Evolutionary conservation across 30 jellyfish, hydroid and myxozoan genomes (phyloP), one percentile per base, ranked within the genome.

Genomic region (Nemopilema nomurai): DNA sequence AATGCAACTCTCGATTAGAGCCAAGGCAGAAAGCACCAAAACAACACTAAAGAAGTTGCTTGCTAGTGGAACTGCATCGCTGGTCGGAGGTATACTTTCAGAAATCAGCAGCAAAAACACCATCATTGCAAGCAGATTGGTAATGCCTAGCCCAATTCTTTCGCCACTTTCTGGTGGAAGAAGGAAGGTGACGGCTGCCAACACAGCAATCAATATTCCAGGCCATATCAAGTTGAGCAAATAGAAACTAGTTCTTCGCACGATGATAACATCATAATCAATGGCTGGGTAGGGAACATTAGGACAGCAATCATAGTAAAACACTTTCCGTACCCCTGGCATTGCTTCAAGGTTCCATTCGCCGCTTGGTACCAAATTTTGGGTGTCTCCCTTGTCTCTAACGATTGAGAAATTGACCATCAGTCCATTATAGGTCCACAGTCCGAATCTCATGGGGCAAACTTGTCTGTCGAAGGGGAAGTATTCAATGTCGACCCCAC

Each of bases 101-200:
- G 96, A 87, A 8, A 87, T 70, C 72, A 87, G 67, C 71, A 87
- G 73, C 73, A 87, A 30, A 51, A 87, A 78, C 81, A 87, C 96
- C 84, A 80, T 87, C 96, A 87, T 87, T 4, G 96, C 89, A 16
- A 87, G 81, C 8, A 87, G 79, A 74, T 87, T 87, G 6, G 96
- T 87, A 22, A 87, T 87, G 28, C 96, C 96, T 26, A 87, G 86
- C 65, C 96, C 96, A 62, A 87, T 78, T 77, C 96, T 51, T 57
- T 87, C 96, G 17, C 97, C 97, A 30, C 96, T 87, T 69, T 87
- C 96, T 4, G 97, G 96, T 0, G 97, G 97, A 69, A 91, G 76
- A 1, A 91, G 77, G 84, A 84, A 91, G 26, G 97, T 76, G 13
- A 85, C 74, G 0, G 92, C 74, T 16, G 97, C 90, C 67, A 91